Evolutionary conservation across 2,797 vertebrate species (phyloP).

Genomic region (Leontopithecus rosalia): DNA sequence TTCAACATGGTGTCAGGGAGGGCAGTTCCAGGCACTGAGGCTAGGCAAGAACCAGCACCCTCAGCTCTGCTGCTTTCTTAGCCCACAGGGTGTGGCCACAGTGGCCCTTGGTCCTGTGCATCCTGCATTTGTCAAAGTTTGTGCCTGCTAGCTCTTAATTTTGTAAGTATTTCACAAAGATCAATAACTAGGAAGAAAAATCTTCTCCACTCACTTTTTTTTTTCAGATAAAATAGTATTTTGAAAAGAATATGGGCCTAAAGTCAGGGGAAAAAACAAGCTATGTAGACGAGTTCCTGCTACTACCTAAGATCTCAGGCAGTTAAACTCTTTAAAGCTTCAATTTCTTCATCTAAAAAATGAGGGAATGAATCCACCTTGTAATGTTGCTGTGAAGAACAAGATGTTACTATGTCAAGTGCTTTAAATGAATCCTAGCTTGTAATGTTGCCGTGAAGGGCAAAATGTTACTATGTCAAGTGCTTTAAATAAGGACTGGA

Average conservation of each 20-base stretch:
- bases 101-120: fast-evolving
- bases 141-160: neutral
- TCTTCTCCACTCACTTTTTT: neutral
- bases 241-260: constrained; percentile 33
- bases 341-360: neutral
- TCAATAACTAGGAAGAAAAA: neutral
- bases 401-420: neutral
- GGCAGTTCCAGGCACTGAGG: neutral
- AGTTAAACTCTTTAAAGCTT: neutral
- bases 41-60: too few relatives aligned
- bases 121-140: neutral
- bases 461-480: neutral
- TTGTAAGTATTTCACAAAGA: neutral
- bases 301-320: neutral
- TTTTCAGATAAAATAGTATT: neutral
- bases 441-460: neutral
- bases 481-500: neutral
- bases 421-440: neutral
- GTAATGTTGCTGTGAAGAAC: neutral
- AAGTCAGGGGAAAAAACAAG: neutral
- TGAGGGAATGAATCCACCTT: neutral
- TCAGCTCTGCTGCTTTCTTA: neutral
- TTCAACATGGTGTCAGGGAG: fast-evolving
- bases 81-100: fast-evolving
- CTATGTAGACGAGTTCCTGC: neutral